Evolutionary conservation across 1,140 invertebrate genomes (phyloP).

Genomic region (Drosophila jambulina): DNA sequence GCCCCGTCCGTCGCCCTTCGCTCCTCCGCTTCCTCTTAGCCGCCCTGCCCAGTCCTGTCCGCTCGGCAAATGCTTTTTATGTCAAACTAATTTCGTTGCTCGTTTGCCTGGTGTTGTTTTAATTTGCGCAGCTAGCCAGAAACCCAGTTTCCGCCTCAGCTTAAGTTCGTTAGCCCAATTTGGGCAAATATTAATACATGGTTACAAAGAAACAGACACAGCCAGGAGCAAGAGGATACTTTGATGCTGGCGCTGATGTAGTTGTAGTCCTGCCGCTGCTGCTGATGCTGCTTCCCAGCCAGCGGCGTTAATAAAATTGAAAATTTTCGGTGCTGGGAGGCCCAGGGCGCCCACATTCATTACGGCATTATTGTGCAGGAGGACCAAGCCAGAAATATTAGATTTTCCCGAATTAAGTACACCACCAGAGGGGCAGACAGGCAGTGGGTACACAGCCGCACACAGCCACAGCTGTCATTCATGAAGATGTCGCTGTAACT

Average conservation of each 20-base stretch:
- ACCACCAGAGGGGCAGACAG: slow-evolving; percentile 6
- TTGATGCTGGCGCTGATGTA: slow-evolving; percentile 3
- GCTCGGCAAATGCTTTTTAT: slow-evolving; percentile 65
- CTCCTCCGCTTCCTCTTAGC: neutral
- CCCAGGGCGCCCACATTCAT: slow-evolving; percentile 65
- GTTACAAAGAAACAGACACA: slow-evolving; percentile 61
- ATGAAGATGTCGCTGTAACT: slow-evolving; percentile 25
- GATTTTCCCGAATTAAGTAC: slow-evolving; percentile 61
- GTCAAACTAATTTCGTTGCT: slow-evolving; percentile 80
- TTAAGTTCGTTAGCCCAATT: slow-evolving; percentile 82
- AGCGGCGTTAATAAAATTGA: slow-evolving; percentile 68
- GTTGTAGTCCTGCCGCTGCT: slow-evolving; percentile 7
- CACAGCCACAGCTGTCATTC: slow-evolving; percentile 25
- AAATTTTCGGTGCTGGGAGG: slow-evolving; percentile 56
- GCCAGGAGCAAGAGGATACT: slow-evolving; percentile 18
- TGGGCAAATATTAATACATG: slow-evolving; percentile 80
- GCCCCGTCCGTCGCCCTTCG: neutral
- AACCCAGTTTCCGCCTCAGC: slow-evolving; percentile 49
- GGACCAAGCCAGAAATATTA: slow-evolving; percentile 61
- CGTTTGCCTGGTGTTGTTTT: slow-evolving; percentile 79
- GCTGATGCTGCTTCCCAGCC: slow-evolving; percentile 7
- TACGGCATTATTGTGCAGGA: slow-evolving; percentile 71
- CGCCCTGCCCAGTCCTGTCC: slow-evolving; percentile 14
- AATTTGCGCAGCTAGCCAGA: slow-evolving; percentile 67
- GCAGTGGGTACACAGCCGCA: slow-evolving; percentile 24